Conservation (phyloP, 2,113 vertebrate genomes). For the Lophius piscatorius region DNA sequence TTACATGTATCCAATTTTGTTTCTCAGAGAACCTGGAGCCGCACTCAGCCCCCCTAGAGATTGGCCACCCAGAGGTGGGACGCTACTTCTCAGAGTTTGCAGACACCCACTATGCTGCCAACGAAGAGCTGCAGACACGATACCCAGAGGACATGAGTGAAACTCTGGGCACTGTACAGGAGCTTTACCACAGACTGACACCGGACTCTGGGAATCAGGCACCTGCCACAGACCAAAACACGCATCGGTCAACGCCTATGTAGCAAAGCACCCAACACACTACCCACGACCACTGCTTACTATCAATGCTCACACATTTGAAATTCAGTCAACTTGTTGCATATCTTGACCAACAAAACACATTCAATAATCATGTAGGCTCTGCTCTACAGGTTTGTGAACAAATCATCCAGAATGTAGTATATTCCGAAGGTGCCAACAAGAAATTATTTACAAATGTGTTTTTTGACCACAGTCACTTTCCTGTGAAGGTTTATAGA, state of each 20-base stretch:
- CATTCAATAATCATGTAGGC: too few relatives aligned
- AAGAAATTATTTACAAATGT: not conserved
- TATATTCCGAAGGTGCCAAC: not conserved
- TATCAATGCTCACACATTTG: too few relatives aligned
- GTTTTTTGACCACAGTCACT: not conserved
- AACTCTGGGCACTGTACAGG: slow-evolving; percentile 81
- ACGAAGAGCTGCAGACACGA: slow-evolving; percentile 87
- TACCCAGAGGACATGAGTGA: slow-evolving; percentile 89
- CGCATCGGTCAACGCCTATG: slow-evolving; percentile 49
- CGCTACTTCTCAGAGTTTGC: slow-evolving; percentile 94
- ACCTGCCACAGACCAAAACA: slow-evolving; percentile 51
- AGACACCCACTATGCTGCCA: slow-evolving; percentile 86
- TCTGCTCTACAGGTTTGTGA: slow-evolving; percentile 1
- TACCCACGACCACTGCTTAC: too few relatives aligned
- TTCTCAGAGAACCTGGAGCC: slow-evolving; percentile 92
- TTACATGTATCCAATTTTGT: not conserved
- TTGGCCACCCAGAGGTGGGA: slow-evolving; percentile 91
- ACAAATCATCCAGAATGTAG: not conserved
- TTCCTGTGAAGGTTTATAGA: not conserved
- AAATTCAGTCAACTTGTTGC: too few relatives aligned
- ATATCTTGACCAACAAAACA: too few relatives aligned
- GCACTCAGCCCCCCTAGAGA: slow-evolving; percentile 89
- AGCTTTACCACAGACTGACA: slow-evolving; percentile 82
- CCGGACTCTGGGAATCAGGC: slow-evolving; percentile 36
- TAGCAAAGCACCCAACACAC: slow-evolving; percentile 45